These are phyloP conservation scores for Grantiella picta DNA, from an alignment of 2,113 vertebrate species.

Conservation along the genomic window DNA sequence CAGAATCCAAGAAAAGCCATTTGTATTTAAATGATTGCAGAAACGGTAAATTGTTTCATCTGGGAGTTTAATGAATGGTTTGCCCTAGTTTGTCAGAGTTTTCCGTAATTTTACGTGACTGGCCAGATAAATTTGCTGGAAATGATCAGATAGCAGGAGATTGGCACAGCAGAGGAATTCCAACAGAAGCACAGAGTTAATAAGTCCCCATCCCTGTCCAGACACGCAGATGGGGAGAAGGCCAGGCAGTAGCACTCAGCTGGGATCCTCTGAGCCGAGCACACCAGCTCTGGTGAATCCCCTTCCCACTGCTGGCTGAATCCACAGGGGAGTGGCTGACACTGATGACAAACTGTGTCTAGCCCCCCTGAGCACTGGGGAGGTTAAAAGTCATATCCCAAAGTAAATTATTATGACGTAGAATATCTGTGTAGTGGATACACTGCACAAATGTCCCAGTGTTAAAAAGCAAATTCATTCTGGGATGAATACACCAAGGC, in stretches of 20 bases:
- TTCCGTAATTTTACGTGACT: slow-evolving; percentile 24
- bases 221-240: not conserved
- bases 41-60: not conserved
- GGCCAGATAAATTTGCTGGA: slow-evolving; percentile 47
- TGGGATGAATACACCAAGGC: too few relatives aligned
- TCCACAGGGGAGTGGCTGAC: accelerated
- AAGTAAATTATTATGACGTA: not conserved
- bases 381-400: not conserved
- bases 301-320: not conserved
- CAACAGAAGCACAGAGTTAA: slow-evolving; percentile 47
- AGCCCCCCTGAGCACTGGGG: not conserved
- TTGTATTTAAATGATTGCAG: not conserved
- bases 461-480: not conserved
- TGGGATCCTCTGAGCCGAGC: not conserved
- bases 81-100: slow-evolving; percentile 28
- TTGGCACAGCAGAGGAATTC: slow-evolving; percentile 51
- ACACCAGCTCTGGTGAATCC: accelerated
- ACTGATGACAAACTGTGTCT: not conserved
- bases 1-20: not conserved
- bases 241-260: slow-evolving; percentile 1
- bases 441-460: not conserved
- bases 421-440: not conserved
- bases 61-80: not conserved
- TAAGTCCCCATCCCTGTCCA: slow-evolving; percentile 21
- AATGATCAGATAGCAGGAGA: slow-evolving; percentile 42